Percentiles rank a stretch among this genome's conserved stretches.
Conservation (phyloP, 2,113 vertebrate genomes). For the Ictalurus punctatus region DNA sequence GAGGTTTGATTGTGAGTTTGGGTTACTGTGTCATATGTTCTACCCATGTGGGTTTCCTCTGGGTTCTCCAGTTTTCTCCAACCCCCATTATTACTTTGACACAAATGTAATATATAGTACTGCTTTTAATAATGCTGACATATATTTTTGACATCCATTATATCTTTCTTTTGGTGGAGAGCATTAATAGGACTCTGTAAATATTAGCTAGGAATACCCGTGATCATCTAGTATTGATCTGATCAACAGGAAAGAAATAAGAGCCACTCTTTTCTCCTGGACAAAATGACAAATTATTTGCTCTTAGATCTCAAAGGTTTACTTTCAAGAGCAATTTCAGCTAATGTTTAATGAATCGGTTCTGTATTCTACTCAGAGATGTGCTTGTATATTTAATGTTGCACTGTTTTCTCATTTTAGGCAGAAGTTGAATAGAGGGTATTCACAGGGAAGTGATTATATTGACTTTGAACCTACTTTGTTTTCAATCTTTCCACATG, state of each 20-base stretch:
- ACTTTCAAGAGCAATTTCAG: background rate
- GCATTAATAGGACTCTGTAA: background rate
- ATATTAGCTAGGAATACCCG: background rate
- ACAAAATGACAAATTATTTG: background rate
- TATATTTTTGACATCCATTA: background rate
- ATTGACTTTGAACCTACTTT: conserved; percentile 10
- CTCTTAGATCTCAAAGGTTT: background rate
- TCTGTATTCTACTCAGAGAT: background rate
- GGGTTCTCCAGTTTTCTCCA: too few relatives aligned
- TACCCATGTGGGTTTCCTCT: background rate
- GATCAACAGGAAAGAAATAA: background rate
- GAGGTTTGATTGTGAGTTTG: background rate
- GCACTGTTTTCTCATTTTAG: background rate
- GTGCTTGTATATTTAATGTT: background rate
- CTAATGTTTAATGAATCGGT: background rate
- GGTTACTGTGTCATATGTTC: background rate
- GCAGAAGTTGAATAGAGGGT: background rate
- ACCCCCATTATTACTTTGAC: background rate
- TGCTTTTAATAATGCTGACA: background rate
- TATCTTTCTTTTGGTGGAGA: background rate
- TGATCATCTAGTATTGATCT: background rate
- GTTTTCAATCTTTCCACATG: background rate
- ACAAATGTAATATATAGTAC: background rate
- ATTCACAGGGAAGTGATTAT: background rate
- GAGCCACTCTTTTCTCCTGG: background rate